Percentiles rank a stretch among this genome's conserved stretches.
These are phyloP conservation scores for Esox masquinongy DNA, from an alignment of 2,797 vertebrate species.

Conservation along the genomic window DNA sequence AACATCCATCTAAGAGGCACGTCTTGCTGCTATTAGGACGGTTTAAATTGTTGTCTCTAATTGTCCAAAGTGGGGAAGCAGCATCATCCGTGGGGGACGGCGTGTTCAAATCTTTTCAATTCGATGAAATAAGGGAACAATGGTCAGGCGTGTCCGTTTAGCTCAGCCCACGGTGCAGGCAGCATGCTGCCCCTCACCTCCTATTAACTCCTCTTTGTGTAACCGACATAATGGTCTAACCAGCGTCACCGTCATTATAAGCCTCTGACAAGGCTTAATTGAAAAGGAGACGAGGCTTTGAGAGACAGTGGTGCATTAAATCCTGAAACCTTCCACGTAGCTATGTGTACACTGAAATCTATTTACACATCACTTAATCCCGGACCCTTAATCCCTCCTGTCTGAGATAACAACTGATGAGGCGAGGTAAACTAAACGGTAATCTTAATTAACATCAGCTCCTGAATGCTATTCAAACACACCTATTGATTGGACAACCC, in stretches of 20 bases:
- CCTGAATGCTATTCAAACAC: conserved; percentile 56
- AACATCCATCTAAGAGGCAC: too few relatives aligned
- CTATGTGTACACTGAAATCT: conserved; percentile 38
- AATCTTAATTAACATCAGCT: conserved; percentile 71
- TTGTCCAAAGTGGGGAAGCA: too few relatives aligned
- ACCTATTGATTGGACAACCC: conserved; percentile 41
- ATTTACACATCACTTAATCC: conserved; percentile 65
- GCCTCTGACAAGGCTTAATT: conserved; percentile 41
- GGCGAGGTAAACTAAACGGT: conserved; percentile 27
- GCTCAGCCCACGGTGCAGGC: not conserved
- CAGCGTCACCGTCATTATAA: conserved; percentile 33
- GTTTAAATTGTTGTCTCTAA: too few relatives aligned
- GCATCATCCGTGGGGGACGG: too few relatives aligned
- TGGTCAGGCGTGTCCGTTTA: not conserved
- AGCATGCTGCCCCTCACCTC: not conserved
- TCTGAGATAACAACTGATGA: conserved; percentile 41
- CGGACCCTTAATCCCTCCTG: conserved; percentile 46
- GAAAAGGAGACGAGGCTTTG: conserved; percentile 34
- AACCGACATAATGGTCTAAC: conserved; percentile 20
- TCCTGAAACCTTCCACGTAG: conserved; percentile 23
- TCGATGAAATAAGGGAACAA: not conserved
- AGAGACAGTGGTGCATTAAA: conserved; percentile 34
- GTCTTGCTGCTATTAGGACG: too few relatives aligned
- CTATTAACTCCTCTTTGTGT: conserved; percentile 22
- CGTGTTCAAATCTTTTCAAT: not conserved